Conservation (phyloP, 2,888 invertebrate genomes). For the Strigamia transsilvanica region DNA sequence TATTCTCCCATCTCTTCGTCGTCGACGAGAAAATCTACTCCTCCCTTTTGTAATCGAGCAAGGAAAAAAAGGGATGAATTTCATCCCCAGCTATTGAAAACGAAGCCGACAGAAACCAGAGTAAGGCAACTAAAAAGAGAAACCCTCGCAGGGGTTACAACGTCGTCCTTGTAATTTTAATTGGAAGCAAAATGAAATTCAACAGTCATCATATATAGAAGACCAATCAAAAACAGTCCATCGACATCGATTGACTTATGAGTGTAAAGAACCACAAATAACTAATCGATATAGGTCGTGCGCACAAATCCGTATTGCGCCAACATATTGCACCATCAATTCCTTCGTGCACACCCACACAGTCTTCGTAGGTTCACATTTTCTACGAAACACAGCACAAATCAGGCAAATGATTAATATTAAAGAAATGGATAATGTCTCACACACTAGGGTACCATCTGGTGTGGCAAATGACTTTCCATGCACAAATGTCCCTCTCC, state of each 20-base stretch:
- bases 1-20: background rate
- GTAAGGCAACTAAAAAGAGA: background rate
- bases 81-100: conserved; percentile 16
- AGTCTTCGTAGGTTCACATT: conserved; percentile 19
- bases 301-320: conserved; percentile 34
- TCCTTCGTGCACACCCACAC: background rate
- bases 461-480: conserved; percentile 44
- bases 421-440: conserved; percentile 30
- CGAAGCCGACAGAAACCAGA: conserved; percentile 5
- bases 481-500: conserved; percentile 24
- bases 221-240: background rate
- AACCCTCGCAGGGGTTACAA: background rate
- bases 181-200: background rate
- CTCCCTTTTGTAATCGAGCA: conserved; percentile 44
- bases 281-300: conserved; percentile 25
- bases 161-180: background rate
- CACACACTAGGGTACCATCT: conserved; percentile 31
- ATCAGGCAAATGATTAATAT: conserved; percentile 44
- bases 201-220: background rate
- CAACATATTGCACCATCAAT: conserved; percentile 28
- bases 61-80: conserved; percentile 18
- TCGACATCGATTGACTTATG: conserved; percentile 12
- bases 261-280: conserved; percentile 31
- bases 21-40: conserved; percentile 33
- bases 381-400: conserved; percentile 34